Evolutionary conservation across 2,113 vertebrate genomes (phyloP).

Genomic region (Tangachromis dhanisi): DNA sequence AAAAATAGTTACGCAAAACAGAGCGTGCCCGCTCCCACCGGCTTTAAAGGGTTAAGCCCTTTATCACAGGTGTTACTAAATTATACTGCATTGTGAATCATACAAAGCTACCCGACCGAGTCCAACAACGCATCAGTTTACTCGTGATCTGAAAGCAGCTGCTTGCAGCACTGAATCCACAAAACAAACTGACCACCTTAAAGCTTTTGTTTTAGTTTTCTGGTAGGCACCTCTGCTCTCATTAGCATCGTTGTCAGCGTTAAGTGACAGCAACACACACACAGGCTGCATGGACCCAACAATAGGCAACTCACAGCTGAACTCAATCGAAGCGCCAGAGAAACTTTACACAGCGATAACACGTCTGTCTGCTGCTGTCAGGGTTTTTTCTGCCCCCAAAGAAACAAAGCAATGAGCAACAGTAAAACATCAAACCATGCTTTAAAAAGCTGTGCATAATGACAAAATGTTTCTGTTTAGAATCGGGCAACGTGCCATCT

Average conservation of each 20-base stretch:
- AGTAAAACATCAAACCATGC: background rate
- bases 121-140: background rate
- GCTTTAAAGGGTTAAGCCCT: background rate
- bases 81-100: background rate
- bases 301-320: background rate
- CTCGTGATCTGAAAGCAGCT: accelerated
- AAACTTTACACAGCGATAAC: background rate
- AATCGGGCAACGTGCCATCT: background rate
- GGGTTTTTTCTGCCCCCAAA: background rate
- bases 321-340: background rate
- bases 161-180: background rate
- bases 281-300: background rate
- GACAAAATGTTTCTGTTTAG: background rate
- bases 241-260: background rate
- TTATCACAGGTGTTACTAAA: background rate
- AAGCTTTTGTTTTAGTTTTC: background rate
- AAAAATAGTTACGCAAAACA: too few species aligned
- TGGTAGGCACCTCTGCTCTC: background rate
- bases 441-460: background rate
- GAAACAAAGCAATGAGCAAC: background rate
- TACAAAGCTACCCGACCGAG: background rate
- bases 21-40: too few species aligned
- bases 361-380: background rate
- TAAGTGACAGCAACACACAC: background rate
- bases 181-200: background rate